Percentiles rank a stretch among this genome's conserved stretches.
Evolutionary conservation across 2,888 invertebrate genomes (phyloP).

Genomic region (Diloba caeruleocephala): DNA sequence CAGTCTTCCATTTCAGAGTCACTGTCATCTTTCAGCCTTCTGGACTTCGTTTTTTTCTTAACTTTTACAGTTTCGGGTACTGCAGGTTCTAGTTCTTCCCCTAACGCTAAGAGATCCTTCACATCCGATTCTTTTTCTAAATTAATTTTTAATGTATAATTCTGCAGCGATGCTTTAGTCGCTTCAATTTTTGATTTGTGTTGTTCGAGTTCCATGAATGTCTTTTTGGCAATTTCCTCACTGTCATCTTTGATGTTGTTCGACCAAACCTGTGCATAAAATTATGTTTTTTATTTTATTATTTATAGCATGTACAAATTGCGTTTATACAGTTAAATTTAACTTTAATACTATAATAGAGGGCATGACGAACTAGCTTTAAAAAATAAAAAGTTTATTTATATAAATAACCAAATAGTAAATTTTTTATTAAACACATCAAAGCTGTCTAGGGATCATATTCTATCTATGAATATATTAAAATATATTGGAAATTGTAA

Average conservation of each 20-base stretch:
- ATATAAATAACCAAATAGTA: no score
- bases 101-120: slow-evolving; percentile 90
- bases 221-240: slow-evolving; percentile 82
- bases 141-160: slow-evolving; percentile 74
- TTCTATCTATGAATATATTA: no score
- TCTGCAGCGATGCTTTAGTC: slow-evolving; percentile 88
- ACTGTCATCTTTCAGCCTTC: slow-evolving; percentile 73
- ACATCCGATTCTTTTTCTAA: slow-evolving; percentile 83
- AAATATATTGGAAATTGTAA: no score
- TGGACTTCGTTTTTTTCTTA: slow-evolving; percentile 65
- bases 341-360: no score
- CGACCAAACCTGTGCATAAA: slow-evolving; percentile 73
- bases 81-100: slow-evolving; percentile 85
- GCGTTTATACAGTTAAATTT: no score
- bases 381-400: no score
- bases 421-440: no score
- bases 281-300: slow-evolving; percentile 1
- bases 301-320: no score
- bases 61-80: slow-evolving; percentile 41
- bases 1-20: slow-evolving; percentile 92
- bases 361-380: no score
- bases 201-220: slow-evolving; percentile 88
- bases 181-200: slow-evolving; percentile 90
- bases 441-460: no score
- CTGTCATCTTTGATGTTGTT: slow-evolving; percentile 72